Base-by-base conservation (phyloP, 2,888 invertebrate genomes). In the Drosophila melanocephala region DNA sequence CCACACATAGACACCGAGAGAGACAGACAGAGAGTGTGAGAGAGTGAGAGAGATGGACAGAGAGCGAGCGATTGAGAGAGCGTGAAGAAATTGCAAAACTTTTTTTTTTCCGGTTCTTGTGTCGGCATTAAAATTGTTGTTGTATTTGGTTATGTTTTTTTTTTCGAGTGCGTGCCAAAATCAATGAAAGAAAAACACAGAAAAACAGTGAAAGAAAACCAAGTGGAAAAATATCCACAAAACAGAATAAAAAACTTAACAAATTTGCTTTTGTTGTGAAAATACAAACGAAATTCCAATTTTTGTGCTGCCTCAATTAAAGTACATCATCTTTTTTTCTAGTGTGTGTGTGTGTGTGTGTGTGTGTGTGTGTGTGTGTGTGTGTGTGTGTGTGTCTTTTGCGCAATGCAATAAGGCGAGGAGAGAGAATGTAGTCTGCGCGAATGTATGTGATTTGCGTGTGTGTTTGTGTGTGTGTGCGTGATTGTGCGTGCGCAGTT, bases 101-200 rank as follows among this genome's bases (percentile, higher is more conserved):
- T 79, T 83, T 81, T 79, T 79, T 79, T 71, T 70, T 30, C 59
- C 59, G 68, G 55, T 74, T 74, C 50, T 53, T 74, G 80, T 86
- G 86, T 86, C 86, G 86, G 79, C 79, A 62, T 70, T 70, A 60
- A 76, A 79, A 76, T 74, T 84, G 67, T 75, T 77, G 72, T 79
- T 79, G 59, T 65, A 81, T 72, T 69, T 77, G 52, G 59, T 67
- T 53, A 65, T 58, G 61, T 73, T 72, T 83, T 87, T 85, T 85
- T 90, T 85, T 89, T 75, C 77, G 39, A 79, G 90, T 90, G 89
- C 59, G 81, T 72, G 83, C 33, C 53, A 44, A 76, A 79, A 77
- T 50, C 56, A 53, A 66, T 64, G 65, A 63, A 53, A 52, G 61
- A 71, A 61, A 77, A 77, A 79, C 60, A 64, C 32, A 61, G 12